These are phyloP conservation scores for Drosophila chauvacae DNA, from an alignment of 1,140 invertebrate species.

Conservation along the genomic window DNA sequence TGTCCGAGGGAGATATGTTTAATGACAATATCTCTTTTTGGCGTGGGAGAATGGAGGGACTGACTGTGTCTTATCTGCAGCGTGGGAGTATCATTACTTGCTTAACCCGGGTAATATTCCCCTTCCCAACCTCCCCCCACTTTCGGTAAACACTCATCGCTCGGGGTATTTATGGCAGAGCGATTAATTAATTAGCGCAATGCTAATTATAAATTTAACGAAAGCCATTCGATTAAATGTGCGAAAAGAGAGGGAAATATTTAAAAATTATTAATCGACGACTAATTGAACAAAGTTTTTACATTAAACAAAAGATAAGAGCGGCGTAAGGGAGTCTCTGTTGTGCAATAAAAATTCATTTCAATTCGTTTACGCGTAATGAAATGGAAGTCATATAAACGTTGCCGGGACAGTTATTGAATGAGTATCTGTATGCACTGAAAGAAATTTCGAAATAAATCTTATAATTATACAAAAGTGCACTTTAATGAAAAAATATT, in stretches of 20 bases:
- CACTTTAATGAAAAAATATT: not conserved
- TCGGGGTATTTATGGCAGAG: slow-evolving; percentile 52
- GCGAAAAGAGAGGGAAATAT: slow-evolving; percentile 43
- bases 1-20: slow-evolving; percentile 60
- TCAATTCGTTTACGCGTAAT: slow-evolving; percentile 82
- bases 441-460: not conserved
- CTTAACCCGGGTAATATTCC: slow-evolving; percentile 9
- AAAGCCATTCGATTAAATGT: slow-evolving; percentile 56
- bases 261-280: slow-evolving; percentile 75
- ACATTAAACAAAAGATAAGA: slow-evolving; percentile 78
- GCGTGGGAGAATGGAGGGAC: slow-evolving; percentile 60
- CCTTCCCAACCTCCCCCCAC: not conserved
- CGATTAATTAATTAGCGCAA: slow-evolving; percentile 78
- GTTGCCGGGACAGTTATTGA: slow-evolving; percentile 64
- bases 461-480: not conserved
- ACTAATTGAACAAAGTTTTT: slow-evolving; percentile 79
- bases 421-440: slow-evolving; percentile 24
- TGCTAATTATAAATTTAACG: slow-evolving; percentile 69
- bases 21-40: slow-evolving; percentile 65
- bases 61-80: slow-evolving; percentile 34
- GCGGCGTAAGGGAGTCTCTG: slow-evolving; percentile 39
- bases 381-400: slow-evolving; percentile 81
- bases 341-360: slow-evolving; percentile 83
- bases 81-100: slow-evolving; percentile 46
- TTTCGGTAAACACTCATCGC: not conserved